These are phyloP conservation scores for Periophthalmus modestus DNA, from an alignment of 2,113 vertebrate genomes.

Conservation along the genomic window DNA sequence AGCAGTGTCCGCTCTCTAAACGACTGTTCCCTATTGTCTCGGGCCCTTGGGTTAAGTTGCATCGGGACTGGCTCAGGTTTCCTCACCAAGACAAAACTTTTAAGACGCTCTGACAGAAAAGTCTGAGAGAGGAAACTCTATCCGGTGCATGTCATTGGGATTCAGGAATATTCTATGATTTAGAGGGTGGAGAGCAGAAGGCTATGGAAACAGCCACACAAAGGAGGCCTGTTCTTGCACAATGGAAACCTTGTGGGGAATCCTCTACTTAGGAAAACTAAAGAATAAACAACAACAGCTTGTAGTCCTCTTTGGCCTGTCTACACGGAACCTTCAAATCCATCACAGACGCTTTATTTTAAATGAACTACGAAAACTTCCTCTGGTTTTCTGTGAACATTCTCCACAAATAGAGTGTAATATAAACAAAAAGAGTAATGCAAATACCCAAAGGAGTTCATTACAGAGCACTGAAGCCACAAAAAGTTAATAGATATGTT, in stretches of 20 bases:
- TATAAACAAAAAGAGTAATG: background rate
- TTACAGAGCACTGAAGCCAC: background rate
- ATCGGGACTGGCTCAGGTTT: slow-evolving; percentile 55
- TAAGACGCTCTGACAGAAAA: slow-evolving; percentile 69
- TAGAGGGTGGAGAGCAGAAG: slow-evolving; percentile 61
- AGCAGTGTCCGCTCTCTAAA: slow-evolving; percentile 20
- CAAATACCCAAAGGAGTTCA: too few species aligned
- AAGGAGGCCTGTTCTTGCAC: slow-evolving; percentile 72
- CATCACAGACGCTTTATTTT: slow-evolving; percentile 19
- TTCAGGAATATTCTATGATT: slow-evolving; percentile 70
- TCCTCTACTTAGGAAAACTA: slow-evolving; percentile 44
- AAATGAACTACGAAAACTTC: slow-evolving; percentile 12
- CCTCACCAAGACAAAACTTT: slow-evolving; percentile 57
- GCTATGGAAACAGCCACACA: slow-evolving; percentile 66
- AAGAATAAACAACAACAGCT: slow-evolving; percentile 69
- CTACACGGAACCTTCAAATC: slow-evolving; percentile 23
- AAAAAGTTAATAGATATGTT: background rate
- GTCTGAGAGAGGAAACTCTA: slow-evolving; percentile 67
- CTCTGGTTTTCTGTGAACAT: background rate
- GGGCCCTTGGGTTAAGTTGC: slow-evolving; percentile 28
- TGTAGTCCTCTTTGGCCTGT: slow-evolving; percentile 37
- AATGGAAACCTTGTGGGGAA: slow-evolving; percentile 70
- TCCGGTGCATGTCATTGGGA: slow-evolving; percentile 68
- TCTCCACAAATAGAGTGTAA: background rate
- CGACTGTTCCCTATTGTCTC: slow-evolving; percentile 55